Evolutionary conservation across 2,113 vertebrate species (phyloP).

Genomic region (Ranitomeya imitator): DNA sequence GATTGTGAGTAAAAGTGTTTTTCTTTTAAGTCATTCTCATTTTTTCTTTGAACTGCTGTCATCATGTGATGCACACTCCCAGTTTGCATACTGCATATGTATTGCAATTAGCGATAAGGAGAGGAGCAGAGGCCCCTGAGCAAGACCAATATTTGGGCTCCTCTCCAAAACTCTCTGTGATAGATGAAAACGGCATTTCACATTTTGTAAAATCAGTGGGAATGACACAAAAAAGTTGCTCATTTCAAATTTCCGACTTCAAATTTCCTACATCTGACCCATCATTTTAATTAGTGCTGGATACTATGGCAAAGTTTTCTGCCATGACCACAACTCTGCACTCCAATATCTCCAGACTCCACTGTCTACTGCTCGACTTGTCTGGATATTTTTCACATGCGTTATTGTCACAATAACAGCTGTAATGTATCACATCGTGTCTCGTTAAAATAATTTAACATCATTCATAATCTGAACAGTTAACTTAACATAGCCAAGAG

Average conservation of each 20-base stretch:
- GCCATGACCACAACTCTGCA: neutral
- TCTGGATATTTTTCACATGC: slow-evolving; percentile 28
- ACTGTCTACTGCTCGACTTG: neutral
- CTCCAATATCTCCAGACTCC: neutral
- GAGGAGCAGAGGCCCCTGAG: neutral
- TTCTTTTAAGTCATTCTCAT: too few relatives aligned
- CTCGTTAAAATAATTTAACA: slow-evolving; percentile 35
- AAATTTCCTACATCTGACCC: neutral
- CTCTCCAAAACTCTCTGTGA: neutral
- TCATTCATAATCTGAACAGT: slow-evolving; percentile 37
- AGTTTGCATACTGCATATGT: too few relatives aligned
- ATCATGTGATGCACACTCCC: too few relatives aligned
- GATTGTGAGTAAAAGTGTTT: too few relatives aligned
- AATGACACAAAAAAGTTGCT: neutral
- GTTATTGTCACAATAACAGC: slow-evolving; percentile 40
- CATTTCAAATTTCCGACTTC: neutral
- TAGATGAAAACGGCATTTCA: neutral
- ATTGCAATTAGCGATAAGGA: neutral
- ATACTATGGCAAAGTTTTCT: neutral
- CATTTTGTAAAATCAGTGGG: neutral
- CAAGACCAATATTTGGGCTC: neutral
- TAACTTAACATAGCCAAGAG: slow-evolving; percentile 18
- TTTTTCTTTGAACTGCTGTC: too few relatives aligned
- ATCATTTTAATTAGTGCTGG: neutral
- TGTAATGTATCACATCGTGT: slow-evolving; percentile 26